A percentile compares a stretch with the other conserved stretches of the same genome.
phyloP scores from a whole-genome alignment of 2,797 vertebrate genomes.

The Australoheros facetus region DNA sequence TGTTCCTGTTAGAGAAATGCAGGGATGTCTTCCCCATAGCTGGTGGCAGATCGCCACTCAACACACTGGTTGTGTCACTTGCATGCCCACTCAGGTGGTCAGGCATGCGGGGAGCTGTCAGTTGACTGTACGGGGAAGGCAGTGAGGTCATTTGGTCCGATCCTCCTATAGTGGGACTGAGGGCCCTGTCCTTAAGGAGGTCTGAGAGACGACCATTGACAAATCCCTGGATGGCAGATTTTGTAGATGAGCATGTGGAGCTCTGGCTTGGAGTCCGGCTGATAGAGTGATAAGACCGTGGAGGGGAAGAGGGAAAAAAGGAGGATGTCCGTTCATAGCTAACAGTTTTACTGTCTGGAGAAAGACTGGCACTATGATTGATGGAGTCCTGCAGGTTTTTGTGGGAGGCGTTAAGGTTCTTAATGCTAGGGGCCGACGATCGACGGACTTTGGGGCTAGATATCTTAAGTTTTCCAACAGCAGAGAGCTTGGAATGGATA shows the following conservation, averaged over 20 bases:
- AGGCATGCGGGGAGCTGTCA: conserved; percentile 90
- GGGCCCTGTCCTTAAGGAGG: conserved; percentile 80
- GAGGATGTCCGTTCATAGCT: conserved; percentile 66
- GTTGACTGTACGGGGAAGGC: conserved; percentile 92
- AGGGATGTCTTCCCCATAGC: conserved; percentile 97
- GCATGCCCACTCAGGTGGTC: conserved; percentile 88
- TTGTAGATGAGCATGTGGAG: conserved; percentile 85
- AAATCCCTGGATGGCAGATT: conserved; percentile 84
- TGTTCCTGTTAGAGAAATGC: conserved; percentile 88
- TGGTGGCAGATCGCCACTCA: conserved; percentile 92
- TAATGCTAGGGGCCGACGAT: conserved; percentile 87
- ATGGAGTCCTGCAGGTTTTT: conserved; percentile 87
- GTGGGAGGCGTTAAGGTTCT: conserved; percentile 87
- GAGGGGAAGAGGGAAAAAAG: conserved; percentile 72
- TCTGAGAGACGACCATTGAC: conserved; percentile 92
- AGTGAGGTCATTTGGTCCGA: conserved; percentile 78
- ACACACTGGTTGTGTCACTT: conserved; percentile 92
- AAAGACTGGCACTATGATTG: conserved; percentile 87
- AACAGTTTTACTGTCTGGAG: conserved; percentile 83
- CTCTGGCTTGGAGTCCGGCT: conserved; percentile 87
- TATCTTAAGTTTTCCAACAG: conserved; percentile 90
- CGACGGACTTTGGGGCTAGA: conserved; percentile 89
- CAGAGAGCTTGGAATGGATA: conserved; percentile 87
- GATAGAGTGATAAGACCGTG: conserved; percentile 88
- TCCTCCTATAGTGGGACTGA: conserved; percentile 75